Base-by-base conservation (phyloP, 2,113 vertebrate species). In the Struthio camelus region DNA sequence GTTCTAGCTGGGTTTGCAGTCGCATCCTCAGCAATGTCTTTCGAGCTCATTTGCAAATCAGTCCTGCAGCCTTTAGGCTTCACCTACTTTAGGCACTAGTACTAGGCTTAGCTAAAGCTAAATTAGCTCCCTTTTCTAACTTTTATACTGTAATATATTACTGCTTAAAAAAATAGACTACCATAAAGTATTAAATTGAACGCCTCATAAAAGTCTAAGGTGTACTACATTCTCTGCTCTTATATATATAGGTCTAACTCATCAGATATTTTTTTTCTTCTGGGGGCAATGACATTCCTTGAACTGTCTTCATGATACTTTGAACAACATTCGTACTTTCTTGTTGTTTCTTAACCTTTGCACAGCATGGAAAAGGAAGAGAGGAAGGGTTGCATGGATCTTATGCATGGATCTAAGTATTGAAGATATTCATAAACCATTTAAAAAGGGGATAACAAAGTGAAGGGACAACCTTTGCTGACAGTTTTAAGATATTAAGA, bases 281-380 rank as follows among this genome's bases (percentile, higher is more conserved):
- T 73, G 2, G 9, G 28, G 4, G 1, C 9, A 54, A 15, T 24
- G 6, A 2, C 40, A 24, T 36, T 54, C 58, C 9, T 76, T 38
- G 38, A 9, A n/a, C 10, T 76, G 38, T 3, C 7, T 76, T 7
- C 4, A n/a, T 30, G 71, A 4, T 54, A 6, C 4, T 76, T 36
- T 30, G 59, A 82, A 61, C 1, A 51, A 30, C 7, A 19, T 19
- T 14, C 2, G 3, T 6, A 70, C 4, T 1, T 40, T 5, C 1
- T 78, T 30, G 14, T 42, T 66, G 4, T 11, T 78, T 80, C 44
- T 87, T 88, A 82, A 51, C 1, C 8, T 78, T 65, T 56, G 19
- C 10, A 34, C 4, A 20, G 15, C 36, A 51, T 12, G 42, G 25
- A 56, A 78, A 84, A 51, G 1, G 1, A 25, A 72, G 5, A 0